Evolutionary conservation across 2,888 invertebrate species (phyloP).

Genomic region (Epistrophe eligans): DNA sequence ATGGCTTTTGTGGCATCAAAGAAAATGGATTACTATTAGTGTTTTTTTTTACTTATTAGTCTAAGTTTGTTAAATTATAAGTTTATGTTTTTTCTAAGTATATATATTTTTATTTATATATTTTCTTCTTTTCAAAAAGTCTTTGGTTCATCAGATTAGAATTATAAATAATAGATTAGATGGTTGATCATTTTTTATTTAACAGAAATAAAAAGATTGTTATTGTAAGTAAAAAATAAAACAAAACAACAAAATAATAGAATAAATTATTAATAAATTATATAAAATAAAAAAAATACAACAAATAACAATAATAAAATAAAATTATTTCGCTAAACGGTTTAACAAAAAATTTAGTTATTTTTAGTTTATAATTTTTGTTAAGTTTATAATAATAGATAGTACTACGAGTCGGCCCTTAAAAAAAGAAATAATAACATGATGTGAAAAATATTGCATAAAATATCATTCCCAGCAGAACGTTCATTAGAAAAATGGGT

Average conservation of each 20-base stretch:
- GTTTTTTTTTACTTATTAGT: slow-evolving; percentile 52
- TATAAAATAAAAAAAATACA: slow-evolving; percentile 59
- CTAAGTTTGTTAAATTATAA: slow-evolving; percentile 66
- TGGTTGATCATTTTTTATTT: slow-evolving; percentile 44
- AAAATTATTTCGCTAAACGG: slow-evolving; percentile 62
- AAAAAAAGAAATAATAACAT: slow-evolving; percentile 81
- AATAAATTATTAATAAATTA: slow-evolving; percentile 73
- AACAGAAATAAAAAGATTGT: slow-evolving; percentile 46
- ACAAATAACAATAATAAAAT: slow-evolving; percentile 66
- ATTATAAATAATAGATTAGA: slow-evolving; percentile 61
- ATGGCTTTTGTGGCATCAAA: slow-evolving; percentile 73
- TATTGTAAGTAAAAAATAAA: slow-evolving; percentile 47
- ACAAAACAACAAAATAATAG: slow-evolving; percentile 53
- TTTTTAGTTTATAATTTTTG: slow-evolving; percentile 43
- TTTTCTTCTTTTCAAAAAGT: slow-evolving; percentile 63
- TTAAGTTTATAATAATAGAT: no score
- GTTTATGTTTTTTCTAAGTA: slow-evolving; percentile 24
- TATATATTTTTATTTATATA: slow-evolving; percentile 30
- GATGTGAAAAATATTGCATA: slow-evolving; percentile 77
- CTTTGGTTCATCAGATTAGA: slow-evolving; percentile 74
- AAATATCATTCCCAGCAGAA: slow-evolving; percentile 76
- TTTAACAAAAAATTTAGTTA: slow-evolving; percentile 66
- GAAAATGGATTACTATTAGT: slow-evolving; percentile 69
- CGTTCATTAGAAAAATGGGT: slow-evolving; percentile 69
- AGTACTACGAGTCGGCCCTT: slow-evolving; percentile 72